Conservation (phyloP, 2,797 vertebrate species). For the Myripristis jacobus region DNA sequence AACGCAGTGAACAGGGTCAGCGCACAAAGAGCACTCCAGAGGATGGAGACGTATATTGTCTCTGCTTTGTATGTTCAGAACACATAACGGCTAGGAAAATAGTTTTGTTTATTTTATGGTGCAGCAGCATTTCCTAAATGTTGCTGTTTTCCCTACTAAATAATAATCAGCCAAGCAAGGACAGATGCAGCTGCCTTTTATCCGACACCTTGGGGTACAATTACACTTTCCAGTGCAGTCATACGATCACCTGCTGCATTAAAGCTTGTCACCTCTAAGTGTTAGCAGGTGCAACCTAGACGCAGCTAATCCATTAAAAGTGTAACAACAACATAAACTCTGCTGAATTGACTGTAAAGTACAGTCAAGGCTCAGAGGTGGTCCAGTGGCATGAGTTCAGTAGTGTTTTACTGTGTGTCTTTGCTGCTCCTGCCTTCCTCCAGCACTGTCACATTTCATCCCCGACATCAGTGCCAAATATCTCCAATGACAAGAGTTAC, state of each 20-base stretch:
- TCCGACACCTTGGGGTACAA: slow-evolving; percentile 14
- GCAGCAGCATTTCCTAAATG: not conserved
- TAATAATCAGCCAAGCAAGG: slow-evolving; percentile 18
- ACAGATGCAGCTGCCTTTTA: slow-evolving; percentile 29
- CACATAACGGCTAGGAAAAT: slow-evolving; percentile 6
- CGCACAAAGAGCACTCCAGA: slow-evolving; percentile 15
- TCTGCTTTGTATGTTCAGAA: slow-evolving; percentile 7
- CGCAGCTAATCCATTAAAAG: slow-evolving; percentile 1
- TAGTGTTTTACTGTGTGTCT: slow-evolving; percentile 25
- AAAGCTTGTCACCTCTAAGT: slow-evolving; percentile 2
- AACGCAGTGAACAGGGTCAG: slow-evolving; percentile 17
- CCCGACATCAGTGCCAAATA: slow-evolving; percentile 31
- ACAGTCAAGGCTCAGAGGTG: slow-evolving; percentile 17
- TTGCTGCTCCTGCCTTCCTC: slow-evolving; percentile 16
- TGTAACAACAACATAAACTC: slow-evolving; percentile 24
- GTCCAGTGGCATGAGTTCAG: slow-evolving; percentile 17
- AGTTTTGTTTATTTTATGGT: slow-evolving; percentile 22
- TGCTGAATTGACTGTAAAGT: slow-evolving; percentile 10
- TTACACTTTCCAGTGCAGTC: slow-evolving; percentile 13
- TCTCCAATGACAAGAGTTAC: slow-evolving; percentile 53
- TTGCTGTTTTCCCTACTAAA: slow-evolving; percentile 16
- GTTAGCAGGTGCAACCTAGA: slow-evolving; percentile 28
- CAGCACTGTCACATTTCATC: slow-evolving; percentile 61
- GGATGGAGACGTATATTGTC: not conserved
- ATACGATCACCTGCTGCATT: slow-evolving; percentile 11